A percentile compares a stretch with the other conserved stretches of the same genome.
Conservation (phyloP, 2,888 invertebrate species). For the Apamea sordens region DNA sequence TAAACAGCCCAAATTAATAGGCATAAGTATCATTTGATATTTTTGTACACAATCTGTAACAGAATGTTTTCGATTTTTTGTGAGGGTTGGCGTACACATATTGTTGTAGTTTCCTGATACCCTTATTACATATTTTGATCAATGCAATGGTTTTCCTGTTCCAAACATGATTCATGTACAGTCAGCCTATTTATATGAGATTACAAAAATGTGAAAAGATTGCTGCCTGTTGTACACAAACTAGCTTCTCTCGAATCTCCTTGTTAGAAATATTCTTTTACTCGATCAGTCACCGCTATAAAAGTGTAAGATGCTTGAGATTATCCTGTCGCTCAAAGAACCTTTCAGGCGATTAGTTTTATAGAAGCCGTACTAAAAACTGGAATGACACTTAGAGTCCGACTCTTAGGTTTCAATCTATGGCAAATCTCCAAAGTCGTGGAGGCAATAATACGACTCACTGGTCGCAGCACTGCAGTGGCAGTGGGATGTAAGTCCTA, state of each 20-base stretch:
- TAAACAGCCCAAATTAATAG: conserved; percentile 24
- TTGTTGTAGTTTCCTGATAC: neutral
- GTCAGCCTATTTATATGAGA: no score
- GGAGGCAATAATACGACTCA: conserved; percentile 8
- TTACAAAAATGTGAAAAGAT: no score
- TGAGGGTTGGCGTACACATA: neutral
- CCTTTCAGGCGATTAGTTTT: conserved; percentile 71
- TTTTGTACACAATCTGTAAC: conserved; percentile 15
- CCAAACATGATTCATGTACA: neutral
- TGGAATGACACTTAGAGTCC: conserved; percentile 53
- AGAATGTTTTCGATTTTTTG: neutral
- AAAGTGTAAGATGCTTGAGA: neutral
- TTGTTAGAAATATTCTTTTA: neutral
- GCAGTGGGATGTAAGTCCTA: neutral
- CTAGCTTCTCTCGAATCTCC: no score
- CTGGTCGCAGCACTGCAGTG: neutral
- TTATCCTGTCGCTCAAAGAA: conserved; percentile 54
- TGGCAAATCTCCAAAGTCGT: conserved; percentile 45
- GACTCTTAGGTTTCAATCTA: conserved; percentile 10
- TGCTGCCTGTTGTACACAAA: no score
- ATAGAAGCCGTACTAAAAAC: conserved; percentile 63
- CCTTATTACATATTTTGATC: neutral
- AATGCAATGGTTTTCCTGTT: neutral
- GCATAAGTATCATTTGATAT: neutral
- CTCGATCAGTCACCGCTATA: conserved; percentile 1